Evolutionary conservation across 2,113 vertebrate species (phyloP), one percentile per base, ranked within the genome.

Genomic region (Rhipidura dahli): DNA sequence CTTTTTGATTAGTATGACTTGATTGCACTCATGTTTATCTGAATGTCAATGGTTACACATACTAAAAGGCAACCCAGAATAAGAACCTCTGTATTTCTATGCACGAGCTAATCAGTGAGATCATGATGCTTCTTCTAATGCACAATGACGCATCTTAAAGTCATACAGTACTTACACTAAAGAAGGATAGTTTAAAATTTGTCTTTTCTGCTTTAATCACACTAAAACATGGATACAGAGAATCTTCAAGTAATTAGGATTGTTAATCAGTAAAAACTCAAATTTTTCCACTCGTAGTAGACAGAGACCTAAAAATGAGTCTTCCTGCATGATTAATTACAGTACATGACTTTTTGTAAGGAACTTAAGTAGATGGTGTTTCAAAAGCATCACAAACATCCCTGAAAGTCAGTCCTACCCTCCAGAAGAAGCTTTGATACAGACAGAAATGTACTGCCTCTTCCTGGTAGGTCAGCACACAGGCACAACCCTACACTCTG

Each of bases 11-110:
- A 95, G 71, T 15, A 21, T 78, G 83, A 94, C 60, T 96, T 96
- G 90, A 96, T 93, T 96, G 88, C 88, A 91, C 76, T 87, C 86
- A 84, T 83, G 83, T 94, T 95, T 77, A 86, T 71, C 70, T 93
- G 86, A 96, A 92, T 68, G 37, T 60, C 92, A 95, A 19, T 82
- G 90, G 79, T 86, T 94, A 64, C 72, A 93, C 60, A 89, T 12
- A 82, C 76, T 90, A 78, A 81, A 95, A 95, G 64, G 56, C 50
- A 94, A 44, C 15, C 21, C 72, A 83, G 88, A 90, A 78, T 87
- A 80, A 86, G 88, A 76, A 73, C 24, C 28, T 54, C 63, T 81
- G 68, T 60, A 83, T 85, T 92, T 81, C 88, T 60, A 45, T 39
- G 76, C 60, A 89, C 37, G 6, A 4, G 5, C 63, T 90, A 53